Base-by-base conservation (phyloP, 2,888 invertebrate genomes). In the Coremacera marginata region DNA sequence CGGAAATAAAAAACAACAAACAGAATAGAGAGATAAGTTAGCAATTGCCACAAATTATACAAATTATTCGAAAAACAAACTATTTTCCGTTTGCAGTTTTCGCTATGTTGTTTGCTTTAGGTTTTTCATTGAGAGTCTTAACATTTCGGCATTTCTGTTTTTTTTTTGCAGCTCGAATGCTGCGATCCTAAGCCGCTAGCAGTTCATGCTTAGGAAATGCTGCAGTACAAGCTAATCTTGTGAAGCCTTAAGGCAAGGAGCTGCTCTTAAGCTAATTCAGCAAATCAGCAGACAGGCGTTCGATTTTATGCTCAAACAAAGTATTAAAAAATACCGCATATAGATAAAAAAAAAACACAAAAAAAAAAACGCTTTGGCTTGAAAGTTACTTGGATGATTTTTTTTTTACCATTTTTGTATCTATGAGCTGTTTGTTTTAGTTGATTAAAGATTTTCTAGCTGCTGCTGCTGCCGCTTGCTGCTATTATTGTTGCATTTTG, bases 41-140 rank as follows among this genome's bases (percentile, higher is more conserved):
- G 19, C 5, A 65, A 65, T 34, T 34, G 34, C 37, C 27, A 65
- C 65, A 67, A 67, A 49, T 9, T 67, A 44, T 67, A 67, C 68
- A 68, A 68, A 68, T 68, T 68, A 68, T 68, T 68, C 49, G 44
- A 49, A 49, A 49, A 68, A 68, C 51, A 31, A 63, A 44, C 44
- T 27, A 60, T 60, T 68, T 67, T 67, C 67, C 67, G 67, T 67
- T 49, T 74, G 22, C 52, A 52, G 16, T 14, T 37, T 14, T 22
- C 44, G n/a, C 63, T 34, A 27, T 34, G 51, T 51, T 31, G 31
- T 31, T 44, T 25, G 49, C 34, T 49, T 49, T 51, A 14, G 25
- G 49, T 27, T 51, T 68, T 22, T 49, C 44, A 22, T 34, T 22
- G 19, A 25, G 19, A 37, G 65, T 31, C 5, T 31, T 31, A 4